A percentile compares a stretch with the other conserved stretches of the same genome.
Conservation (phyloP, 2,888 invertebrate species). For the Spilosoma lubricipeda region DNA sequence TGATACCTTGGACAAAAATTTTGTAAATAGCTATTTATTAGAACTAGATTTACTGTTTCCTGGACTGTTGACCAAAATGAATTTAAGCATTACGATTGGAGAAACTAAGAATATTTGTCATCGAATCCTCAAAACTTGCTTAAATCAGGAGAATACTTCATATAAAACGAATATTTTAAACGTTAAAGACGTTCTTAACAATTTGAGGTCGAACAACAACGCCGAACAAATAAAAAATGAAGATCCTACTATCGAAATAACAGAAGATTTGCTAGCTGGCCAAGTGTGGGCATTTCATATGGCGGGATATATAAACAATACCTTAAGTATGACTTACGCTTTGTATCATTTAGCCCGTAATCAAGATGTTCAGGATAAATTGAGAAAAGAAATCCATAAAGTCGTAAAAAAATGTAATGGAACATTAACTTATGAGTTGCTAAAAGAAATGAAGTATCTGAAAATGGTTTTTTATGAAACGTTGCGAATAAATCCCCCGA, state of each 20-base stretch:
- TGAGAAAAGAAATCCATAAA: conserved; percentile 63
- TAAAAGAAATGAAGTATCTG: conserved; percentile 73
- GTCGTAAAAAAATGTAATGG: conserved; percentile 60
- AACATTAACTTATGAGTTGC: conserved; percentile 67
- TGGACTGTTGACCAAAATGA: conserved; percentile 43
- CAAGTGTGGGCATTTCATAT: conserved; percentile 74
- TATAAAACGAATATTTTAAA: conserved; percentile 30
- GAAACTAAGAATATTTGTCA: conserved; percentile 46
- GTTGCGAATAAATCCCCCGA: conserved; percentile 72
- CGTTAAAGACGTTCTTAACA: conserved; percentile 51
- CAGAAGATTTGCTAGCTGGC: conserved; percentile 65
- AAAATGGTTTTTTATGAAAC: conserved; percentile 69
- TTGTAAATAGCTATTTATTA: conserved; percentile 45
- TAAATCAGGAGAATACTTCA: conserved; percentile 24
- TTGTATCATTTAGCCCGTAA: conserved; percentile 71
- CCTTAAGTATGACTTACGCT: conserved; percentile 65
- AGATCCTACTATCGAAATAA: conserved; percentile 44
- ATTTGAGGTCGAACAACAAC: conserved; percentile 33
- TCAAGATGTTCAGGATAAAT: conserved; percentile 66
- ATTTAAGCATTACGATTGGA: conserved; percentile 49
- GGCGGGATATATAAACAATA: conserved; percentile 78
- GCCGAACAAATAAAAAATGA: conserved; percentile 11
- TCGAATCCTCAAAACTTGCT: conserved; percentile 45
- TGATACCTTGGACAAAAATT: conserved; percentile 41
- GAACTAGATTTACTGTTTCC: conserved; percentile 59